Evolutionary conservation across 1,140 invertebrate genomes (phyloP).

Genomic region (Colletes latitarsis): DNA sequence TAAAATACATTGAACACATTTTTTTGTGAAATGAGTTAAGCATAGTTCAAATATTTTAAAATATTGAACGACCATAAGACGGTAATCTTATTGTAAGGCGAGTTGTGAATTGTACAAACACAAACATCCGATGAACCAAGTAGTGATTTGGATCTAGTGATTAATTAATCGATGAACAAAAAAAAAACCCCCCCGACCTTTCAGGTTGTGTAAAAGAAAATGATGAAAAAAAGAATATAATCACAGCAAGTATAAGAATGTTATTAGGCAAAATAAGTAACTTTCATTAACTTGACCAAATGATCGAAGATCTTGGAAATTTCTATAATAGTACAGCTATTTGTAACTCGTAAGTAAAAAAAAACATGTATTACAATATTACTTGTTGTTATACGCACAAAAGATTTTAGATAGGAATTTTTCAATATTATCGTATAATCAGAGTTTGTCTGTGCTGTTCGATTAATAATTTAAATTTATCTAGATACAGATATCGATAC

Average conservation of each 20-base stretch:
- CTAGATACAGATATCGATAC: conserved; percentile 40
- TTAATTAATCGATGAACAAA: conserved; percentile 19
- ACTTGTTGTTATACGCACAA: conserved; percentile 60
- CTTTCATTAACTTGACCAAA: conserved; percentile 43
- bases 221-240: background rate
- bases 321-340: conserved; percentile 33
- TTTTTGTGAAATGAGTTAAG: conserved; percentile 34
- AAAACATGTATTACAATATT: conserved; percentile 34
- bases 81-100: conserved; percentile 36
- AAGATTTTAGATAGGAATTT: conserved; percentile 51
- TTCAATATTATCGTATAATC: conserved; percentile 59
- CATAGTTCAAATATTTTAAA: conserved; percentile 39
- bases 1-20: conserved; percentile 25
- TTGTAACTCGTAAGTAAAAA: conserved; percentile 35
- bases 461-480: conserved; percentile 24
- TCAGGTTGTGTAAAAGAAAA: background rate
- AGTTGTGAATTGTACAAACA: conserved; percentile 47
- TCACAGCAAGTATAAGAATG: background rate
- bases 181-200: conserved; percentile 9
- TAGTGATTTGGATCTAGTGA: conserved; percentile 28
- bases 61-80: conserved; percentile 16
- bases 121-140: conserved; percentile 39
- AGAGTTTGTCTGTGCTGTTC: conserved; percentile 49
- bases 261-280: conserved; percentile 3
- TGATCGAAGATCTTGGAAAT: conserved; percentile 45